These are phyloP conservation scores for Perizoma affinitatum DNA, from an alignment of 2,888 invertebrate species.

Conservation along the genomic window DNA sequence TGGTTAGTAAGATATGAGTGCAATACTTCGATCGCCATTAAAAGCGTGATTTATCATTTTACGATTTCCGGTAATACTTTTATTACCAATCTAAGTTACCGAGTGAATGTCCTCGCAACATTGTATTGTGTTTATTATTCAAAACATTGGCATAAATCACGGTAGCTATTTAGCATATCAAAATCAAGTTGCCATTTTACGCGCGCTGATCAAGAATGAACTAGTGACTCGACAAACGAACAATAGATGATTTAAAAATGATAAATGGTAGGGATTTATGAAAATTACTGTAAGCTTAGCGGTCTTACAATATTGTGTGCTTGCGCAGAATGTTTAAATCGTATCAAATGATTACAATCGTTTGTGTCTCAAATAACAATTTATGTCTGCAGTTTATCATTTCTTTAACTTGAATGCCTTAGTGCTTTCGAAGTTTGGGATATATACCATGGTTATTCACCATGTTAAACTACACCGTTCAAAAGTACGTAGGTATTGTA, in stretches of 20 bases:
- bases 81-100: not conserved
- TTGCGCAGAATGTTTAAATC: not conserved
- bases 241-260: conserved; percentile 1
- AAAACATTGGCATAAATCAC: too few relatives aligned
- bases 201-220: too few relatives aligned
- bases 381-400: too few relatives aligned
- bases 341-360: too few relatives aligned
- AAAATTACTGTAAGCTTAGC: not conserved
- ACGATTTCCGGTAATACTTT: not conserved
- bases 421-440: too few relatives aligned
- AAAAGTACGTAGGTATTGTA: too few relatives aligned
- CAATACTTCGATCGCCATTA: not conserved
- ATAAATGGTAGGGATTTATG: not conserved
- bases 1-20: not conserved
- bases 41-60: not conserved
- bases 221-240: not conserved
- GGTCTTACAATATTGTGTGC: not conserved
- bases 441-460: too few relatives aligned
- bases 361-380: too few relatives aligned
- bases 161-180: not conserved
- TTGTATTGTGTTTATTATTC: not conserved
- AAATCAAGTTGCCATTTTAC: not conserved
- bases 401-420: too few relatives aligned
- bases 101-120: not conserved
- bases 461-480: too few relatives aligned